Evolutionary conservation across 2,888 invertebrate species (phyloP).

Genomic region (Protonemura montana): DNA sequence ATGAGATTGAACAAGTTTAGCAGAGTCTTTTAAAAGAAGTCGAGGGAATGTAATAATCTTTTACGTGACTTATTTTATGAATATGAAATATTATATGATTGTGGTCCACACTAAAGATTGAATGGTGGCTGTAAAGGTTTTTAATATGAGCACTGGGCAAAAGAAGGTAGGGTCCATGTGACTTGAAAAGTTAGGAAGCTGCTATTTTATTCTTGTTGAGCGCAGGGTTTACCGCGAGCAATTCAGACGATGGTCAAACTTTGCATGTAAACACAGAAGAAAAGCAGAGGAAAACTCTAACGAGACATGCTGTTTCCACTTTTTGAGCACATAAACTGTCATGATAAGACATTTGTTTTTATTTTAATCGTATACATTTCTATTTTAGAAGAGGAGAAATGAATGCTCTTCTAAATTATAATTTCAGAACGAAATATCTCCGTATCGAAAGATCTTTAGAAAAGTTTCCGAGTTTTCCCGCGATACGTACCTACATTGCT

Average conservation of each 20-base stretch:
- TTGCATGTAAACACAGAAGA: neutral
- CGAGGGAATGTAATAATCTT: constrained; percentile 23
- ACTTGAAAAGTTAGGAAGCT: neutral
- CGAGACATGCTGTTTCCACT: too few relatives aligned
- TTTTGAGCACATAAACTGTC: too few relatives aligned
- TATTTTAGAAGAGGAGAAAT: too few relatives aligned
- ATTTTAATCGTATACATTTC: neutral
- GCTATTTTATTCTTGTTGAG: neutral
- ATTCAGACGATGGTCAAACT: neutral
- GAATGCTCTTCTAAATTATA: too few relatives aligned
- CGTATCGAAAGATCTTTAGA: neutral
- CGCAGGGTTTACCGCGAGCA: neutral
- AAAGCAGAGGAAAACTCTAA: neutral
- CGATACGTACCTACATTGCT: neutral
- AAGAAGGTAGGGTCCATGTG: neutral
- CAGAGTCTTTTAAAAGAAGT: constrained; percentile 17
- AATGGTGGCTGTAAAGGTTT: neutral
- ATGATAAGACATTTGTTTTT: neutral
- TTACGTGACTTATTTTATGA: constrained; percentile 26
- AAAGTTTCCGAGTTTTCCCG: neutral
- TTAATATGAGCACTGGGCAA: neutral
- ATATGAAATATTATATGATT: constrained; percentile 17
- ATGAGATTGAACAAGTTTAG: neutral
- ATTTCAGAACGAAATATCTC: neutral
- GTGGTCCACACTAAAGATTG: neutral